Percentiles rank a stretch among this genome's conserved stretches.
Conservation (phyloP, 2,888 invertebrate genomes). For the Crematogaster levior region DNA sequence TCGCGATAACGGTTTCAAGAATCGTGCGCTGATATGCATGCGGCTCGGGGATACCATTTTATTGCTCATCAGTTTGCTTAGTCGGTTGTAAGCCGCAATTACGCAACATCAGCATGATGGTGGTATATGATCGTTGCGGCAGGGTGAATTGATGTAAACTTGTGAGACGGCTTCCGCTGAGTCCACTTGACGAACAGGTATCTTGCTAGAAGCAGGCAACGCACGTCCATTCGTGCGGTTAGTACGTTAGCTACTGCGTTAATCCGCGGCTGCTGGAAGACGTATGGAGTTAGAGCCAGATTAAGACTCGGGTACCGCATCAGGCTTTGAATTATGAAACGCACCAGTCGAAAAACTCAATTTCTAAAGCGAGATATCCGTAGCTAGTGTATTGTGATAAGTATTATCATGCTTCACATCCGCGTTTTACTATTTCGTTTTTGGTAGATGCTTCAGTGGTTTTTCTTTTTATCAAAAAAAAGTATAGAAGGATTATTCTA, state of each 20-base stretch:
- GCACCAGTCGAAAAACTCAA: conserved; percentile 19
- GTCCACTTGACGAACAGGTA: conserved; percentile 54
- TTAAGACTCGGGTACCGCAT: conserved; percentile 45
- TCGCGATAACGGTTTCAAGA: conserved; percentile 31
- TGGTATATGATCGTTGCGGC: conserved; percentile 55
- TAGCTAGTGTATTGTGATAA: not conserved
- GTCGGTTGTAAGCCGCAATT: conserved; percentile 69
- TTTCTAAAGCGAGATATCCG: conserved; percentile 29
- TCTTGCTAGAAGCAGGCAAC: conserved; percentile 45
- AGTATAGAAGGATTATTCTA: not conserved
- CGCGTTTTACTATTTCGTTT: not conserved
- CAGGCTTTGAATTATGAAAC: conserved; percentile 31
- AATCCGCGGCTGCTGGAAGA: conserved; percentile 67
- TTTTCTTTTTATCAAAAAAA: not conserved
- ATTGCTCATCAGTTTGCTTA: conserved; percentile 68
- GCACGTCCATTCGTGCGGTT: conserved; percentile 38
- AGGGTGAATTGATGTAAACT: conserved; percentile 71
- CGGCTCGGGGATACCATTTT: conserved; percentile 58
- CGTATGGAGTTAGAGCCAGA: conserved; percentile 65
- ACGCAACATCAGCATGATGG: conserved; percentile 68
- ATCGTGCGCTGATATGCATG: conserved; percentile 23
- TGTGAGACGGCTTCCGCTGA: conserved; percentile 61
- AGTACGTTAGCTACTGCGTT: conserved; percentile 58
- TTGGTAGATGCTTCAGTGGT: not conserved
- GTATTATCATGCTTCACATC: not conserved